Conservation (phyloP, 2,113 vertebrate genomes). For the Solenodon paradoxus region DNA sequence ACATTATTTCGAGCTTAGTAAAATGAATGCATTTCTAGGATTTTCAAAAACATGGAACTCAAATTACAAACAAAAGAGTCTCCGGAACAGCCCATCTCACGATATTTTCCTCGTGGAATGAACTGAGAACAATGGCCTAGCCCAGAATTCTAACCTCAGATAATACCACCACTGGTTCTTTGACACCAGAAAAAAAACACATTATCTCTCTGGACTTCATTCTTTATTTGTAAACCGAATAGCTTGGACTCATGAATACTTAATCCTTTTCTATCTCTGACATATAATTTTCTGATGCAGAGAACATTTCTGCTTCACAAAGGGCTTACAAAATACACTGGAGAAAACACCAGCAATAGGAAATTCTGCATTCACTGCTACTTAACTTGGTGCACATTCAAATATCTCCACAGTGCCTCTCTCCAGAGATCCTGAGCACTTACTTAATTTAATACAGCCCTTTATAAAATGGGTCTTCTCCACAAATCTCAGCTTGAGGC, state of each 20-base stretch:
- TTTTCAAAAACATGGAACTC: background rate
- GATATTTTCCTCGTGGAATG: background rate
- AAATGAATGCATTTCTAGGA: background rate
- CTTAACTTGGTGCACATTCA: constrained; percentile 53
- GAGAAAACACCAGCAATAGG: background rate
- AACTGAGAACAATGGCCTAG: background rate
- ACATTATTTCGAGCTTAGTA: background rate
- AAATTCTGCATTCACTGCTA: background rate
- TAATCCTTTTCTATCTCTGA: background rate
- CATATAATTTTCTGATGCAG: background rate
- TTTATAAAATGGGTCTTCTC: constrained; percentile 66
- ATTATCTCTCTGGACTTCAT: background rate
- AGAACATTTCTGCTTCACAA: background rate
- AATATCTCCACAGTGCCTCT: background rate
- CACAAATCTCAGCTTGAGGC: constrained; percentile 49
- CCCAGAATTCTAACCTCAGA: background rate
- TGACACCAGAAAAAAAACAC: background rate
- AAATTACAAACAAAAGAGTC: background rate
- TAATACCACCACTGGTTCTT: background rate
- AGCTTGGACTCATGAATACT: background rate
- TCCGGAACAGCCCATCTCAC: background rate
- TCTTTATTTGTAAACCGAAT: background rate
- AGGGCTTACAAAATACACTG: background rate
- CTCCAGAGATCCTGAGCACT: constrained; percentile 34
- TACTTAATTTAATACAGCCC: constrained; percentile 65